These are phyloP conservation scores for Mus pahari DNA, from an alignment of 2,113 vertebrate genomes.

Conservation along the genomic window DNA sequence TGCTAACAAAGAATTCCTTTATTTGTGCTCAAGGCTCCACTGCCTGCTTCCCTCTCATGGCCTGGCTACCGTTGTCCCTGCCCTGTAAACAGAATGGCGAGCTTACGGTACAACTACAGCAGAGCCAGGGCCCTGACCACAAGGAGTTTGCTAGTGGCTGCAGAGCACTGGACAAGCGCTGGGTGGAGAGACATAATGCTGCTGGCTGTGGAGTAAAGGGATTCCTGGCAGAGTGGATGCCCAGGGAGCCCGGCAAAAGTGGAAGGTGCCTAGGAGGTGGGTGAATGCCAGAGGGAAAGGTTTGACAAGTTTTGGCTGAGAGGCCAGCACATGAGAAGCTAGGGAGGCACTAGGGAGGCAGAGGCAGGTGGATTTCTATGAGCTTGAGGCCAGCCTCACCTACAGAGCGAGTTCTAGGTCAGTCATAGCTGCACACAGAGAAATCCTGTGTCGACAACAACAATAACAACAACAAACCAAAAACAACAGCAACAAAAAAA, in stretches of 20 bases:
- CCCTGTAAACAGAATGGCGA: background rate
- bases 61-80: background rate
- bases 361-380: background rate
- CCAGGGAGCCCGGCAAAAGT: background rate
- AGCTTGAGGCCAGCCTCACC: background rate
- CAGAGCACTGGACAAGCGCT: background rate
- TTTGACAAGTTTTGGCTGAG: background rate
- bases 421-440: background rate
- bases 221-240: background rate
- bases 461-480: background rate
- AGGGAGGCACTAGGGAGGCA: background rate
- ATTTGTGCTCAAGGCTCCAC: background rate
- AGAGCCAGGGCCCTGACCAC: background rate
- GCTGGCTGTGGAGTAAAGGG: background rate
- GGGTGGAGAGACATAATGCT: background rate
- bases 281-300: background rate
- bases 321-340: background rate
- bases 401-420: background rate
- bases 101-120: background rate
- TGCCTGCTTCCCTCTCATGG: background rate
- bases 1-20: background rate
- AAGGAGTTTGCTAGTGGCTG: background rate
- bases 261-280: background rate
- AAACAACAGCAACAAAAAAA: no score
- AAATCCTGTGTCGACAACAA: background rate